phyloP scores from a whole-genome alignment of 2,888 invertebrate species.

The Neria commutata region DNA sequence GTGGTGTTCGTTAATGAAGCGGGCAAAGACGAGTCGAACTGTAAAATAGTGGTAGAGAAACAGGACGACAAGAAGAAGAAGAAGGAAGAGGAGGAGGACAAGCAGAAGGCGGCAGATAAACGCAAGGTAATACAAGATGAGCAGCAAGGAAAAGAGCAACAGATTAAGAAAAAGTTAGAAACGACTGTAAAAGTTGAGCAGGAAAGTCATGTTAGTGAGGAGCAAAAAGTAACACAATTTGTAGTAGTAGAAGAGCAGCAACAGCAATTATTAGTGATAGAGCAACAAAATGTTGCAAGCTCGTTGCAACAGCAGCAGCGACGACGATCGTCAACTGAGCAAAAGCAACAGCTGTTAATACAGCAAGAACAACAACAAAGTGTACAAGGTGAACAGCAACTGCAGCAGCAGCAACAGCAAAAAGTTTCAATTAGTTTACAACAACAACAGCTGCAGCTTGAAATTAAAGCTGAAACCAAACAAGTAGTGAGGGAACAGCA shows the following conservation, averaged over 20 bases:
- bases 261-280: conserved; percentile 1
- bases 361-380: conserved; percentile 10
- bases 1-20: conserved; percentile 88
- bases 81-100: conserved; percentile 62
- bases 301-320: not conserved
- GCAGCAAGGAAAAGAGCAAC: conserved; percentile 44
- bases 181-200: conserved; percentile 5
- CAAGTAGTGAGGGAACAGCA: conserved; percentile 8
- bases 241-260: conserved; percentile 11
- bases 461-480: not conserved
- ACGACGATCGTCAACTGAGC: not conserved
- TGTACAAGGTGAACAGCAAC: not conserved
- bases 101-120: conserved; percentile 62
- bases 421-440: conserved; percentile 27
- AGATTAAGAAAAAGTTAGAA: conserved; percentile 7
- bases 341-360: conserved; percentile 1
- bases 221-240: not conserved
- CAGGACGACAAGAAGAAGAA: conserved; percentile 65
- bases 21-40: conserved; percentile 87
- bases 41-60: conserved; percentile 81
- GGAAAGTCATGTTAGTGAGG: not conserved
- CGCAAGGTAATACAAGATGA: conserved; percentile 59
- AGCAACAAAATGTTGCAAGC: not conserved
- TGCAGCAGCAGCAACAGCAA: conserved; percentile 13
- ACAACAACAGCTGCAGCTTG: conserved; percentile 17